Percentiles rank a stretch among this genome's conserved stretches.
Evolutionary conservation across 2,888 invertebrate genomes (phyloP).

Genomic region (Trissolcus japonicus): DNA sequence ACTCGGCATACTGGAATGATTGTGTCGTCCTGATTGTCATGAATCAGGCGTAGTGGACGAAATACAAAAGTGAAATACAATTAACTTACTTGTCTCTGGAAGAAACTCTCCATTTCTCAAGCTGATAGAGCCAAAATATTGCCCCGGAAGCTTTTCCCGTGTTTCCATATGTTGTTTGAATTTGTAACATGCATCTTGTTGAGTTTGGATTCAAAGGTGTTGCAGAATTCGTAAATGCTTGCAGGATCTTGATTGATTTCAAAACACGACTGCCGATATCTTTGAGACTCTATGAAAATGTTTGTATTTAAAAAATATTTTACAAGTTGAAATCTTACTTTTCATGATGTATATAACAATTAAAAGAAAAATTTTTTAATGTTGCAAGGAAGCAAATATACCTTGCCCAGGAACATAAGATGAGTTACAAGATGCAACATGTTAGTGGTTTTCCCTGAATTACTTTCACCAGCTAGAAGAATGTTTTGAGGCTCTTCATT

Average conservation of each 20-base stretch:
- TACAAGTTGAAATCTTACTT: background rate
- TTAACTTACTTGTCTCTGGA: slow-evolving; percentile 82
- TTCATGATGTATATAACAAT: background rate
- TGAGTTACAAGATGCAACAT: slow-evolving; percentile 88
- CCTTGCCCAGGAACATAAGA: slow-evolving; percentile 88
- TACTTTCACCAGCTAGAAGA: slow-evolving; percentile 92
- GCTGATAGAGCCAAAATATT: slow-evolving; percentile 88
- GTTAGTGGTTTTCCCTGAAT: slow-evolving; percentile 93
- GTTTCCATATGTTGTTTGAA: slow-evolving; percentile 89
- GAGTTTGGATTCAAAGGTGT: slow-evolving; percentile 91
- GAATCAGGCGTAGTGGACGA: background rate
- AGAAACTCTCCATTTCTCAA: slow-evolving; percentile 93
- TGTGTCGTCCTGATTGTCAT: slow-evolving; percentile 5
- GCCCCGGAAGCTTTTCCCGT: slow-evolving; percentile 93
- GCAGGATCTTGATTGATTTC: slow-evolving; percentile 84
- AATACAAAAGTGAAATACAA: background rate
- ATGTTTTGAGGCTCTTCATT: slow-evolving; percentile 91
- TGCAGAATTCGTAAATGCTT: slow-evolving; percentile 88
- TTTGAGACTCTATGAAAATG: slow-evolving; percentile 67
- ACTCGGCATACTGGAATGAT: slow-evolving; percentile 22
- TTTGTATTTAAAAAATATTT: background rate
- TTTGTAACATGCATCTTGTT: slow-evolving; percentile 87
- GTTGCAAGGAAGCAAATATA: slow-evolving; percentile 61
- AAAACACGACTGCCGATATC: slow-evolving; percentile 82
- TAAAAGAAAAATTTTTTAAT: background rate